Percentiles rank a stretch among this genome's conserved stretches.
Evolutionary conservation across 1,140 invertebrate species (phyloP).

Genomic region (Notospermus geniculatus): DNA sequence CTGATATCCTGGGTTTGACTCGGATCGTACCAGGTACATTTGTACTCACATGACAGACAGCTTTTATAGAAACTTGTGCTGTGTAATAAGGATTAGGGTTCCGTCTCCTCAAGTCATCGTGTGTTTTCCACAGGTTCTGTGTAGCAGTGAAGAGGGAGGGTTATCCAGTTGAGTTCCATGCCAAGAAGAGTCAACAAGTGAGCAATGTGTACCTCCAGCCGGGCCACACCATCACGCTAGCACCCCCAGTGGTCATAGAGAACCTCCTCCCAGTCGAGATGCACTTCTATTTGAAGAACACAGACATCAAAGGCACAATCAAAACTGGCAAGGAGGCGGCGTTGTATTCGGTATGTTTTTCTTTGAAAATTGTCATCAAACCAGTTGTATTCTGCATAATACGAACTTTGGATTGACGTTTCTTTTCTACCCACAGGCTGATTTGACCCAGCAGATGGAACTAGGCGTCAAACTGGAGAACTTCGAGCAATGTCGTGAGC

Average conservation of each 20-base stretch:
- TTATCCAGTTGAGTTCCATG: slow-evolving; percentile 68
- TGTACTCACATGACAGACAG: too few relatives aligned
- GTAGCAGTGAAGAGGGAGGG: slow-evolving; percentile 75
- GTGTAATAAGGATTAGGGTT: too few relatives aligned
- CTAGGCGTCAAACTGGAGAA: slow-evolving; percentile 78
- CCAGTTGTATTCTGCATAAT: background rate
- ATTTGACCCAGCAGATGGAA: slow-evolving; percentile 69
- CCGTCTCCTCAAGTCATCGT: too few relatives aligned
- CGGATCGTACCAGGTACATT: too few relatives aligned
- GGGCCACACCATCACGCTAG: slow-evolving; percentile 79
- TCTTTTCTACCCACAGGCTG: slow-evolving; percentile 59
- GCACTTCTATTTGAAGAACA: slow-evolving; percentile 54
- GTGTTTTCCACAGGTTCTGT: slow-evolving; percentile 81
- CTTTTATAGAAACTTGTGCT: too few relatives aligned
- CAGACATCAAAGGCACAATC: slow-evolving; percentile 60
- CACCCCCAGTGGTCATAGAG: slow-evolving; percentile 77
- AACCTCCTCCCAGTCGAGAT: slow-evolving; percentile 65
- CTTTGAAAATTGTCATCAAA: slow-evolving; percentile 1
- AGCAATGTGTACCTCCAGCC: slow-evolving; percentile 60
- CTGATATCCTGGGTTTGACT: too few relatives aligned
- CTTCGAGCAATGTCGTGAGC: slow-evolving; percentile 69
- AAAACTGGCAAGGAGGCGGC: slow-evolving; percentile 62
- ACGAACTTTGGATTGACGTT: background rate
- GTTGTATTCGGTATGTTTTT: slow-evolving; percentile 46
- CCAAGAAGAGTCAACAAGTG: slow-evolving; percentile 10